These are phyloP conservation scores for Siniperca obscura DNA, from an alignment of 2,797 vertebrate species.

Conservation along the genomic window DNA sequence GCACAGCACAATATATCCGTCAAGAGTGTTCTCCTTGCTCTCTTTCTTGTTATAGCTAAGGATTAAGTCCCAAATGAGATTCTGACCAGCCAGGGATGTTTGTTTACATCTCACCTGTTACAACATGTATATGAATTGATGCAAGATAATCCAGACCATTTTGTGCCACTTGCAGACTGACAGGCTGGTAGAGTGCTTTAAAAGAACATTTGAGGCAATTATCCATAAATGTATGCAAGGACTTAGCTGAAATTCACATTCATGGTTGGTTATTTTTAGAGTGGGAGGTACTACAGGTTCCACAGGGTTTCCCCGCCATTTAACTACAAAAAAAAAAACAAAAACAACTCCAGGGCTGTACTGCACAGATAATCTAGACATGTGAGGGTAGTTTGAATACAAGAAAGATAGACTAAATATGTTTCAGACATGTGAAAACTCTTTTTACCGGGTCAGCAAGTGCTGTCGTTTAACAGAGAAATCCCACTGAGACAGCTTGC, in stretches of 20 bases:
- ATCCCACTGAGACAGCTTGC: slow-evolving; percentile 16
- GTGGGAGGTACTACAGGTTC: slow-evolving; percentile 6
- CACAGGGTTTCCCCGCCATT: slow-evolving; percentile 8
- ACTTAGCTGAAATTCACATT: slow-evolving; percentile 43
- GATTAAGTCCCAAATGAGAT: neutral
- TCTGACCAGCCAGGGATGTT: neutral
- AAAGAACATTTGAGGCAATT: slow-evolving; percentile 24
- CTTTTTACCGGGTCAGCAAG: slow-evolving; percentile 19
- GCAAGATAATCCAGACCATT: neutral
- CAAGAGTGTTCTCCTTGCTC: neutral
- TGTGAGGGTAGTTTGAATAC: neutral
- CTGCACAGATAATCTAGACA: slow-evolving; percentile 34
- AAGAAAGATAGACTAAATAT: slow-evolving; percentile 14
- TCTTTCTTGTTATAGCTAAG: neutral
- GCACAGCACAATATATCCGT: neutral
- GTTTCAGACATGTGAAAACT: slow-evolving; percentile 25
- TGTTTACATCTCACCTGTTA: neutral
- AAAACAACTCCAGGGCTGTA: slow-evolving; percentile 18
- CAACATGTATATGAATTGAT: neutral
- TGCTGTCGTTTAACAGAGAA: slow-evolving; percentile 27
- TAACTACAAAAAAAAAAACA: slow-evolving; percentile 18
- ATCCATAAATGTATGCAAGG: slow-evolving; percentile 14
- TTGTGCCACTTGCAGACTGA: slow-evolving; percentile 10
- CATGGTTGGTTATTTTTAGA: slow-evolving; percentile 32
- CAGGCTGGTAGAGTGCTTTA: neutral